Evolutionary conservation across 2,888 invertebrate genomes (phyloP), one percentile per base, ranked within the genome.

Genomic region (Andrena trimmerana): DNA sequence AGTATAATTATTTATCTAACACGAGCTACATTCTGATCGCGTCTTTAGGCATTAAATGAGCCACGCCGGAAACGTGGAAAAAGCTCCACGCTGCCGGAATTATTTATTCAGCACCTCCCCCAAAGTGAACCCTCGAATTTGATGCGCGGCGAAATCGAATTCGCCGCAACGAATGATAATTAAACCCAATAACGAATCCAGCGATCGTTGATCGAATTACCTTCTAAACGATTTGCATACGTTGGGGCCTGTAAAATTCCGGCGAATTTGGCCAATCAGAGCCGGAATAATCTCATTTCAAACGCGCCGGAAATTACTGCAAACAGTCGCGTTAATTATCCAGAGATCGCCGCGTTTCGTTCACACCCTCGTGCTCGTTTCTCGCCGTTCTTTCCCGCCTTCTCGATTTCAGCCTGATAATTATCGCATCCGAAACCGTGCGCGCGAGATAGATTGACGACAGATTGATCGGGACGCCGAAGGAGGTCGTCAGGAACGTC

Each of bases 391-490:
- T 13, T 65, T 36, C 29, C 4, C 54, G 27, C 3, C 24, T 16
- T 63, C 33, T n/a, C 36, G 10, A 33, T 66, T 62, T 67, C 48
- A 27, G 24, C 36, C 52, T 8, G 36, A 36, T 10, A 31, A 48
- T 52, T 24, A 50, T 52, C n/a, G n/a, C 29, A 48, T 59, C 24
- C 27, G 33, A 36, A 73, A 70, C 59, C 57, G 57, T 62, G 57
- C 20, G 62, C 48, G 31, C 29, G 29, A 24, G 66, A 60, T 77
- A 67, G 68, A 60, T 73, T 73, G 73, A 70, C 78, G 72, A 67
- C 78, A 60, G 79, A 80, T 83, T 78, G 79, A 79, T 78, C 77
- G 81, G 62, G 57, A 71, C 68, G 75, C 63, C 78, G 70, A 80
- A 67, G 74, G 52, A 74, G 75, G 71, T 62, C 78, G 74, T 66